Conservation (phyloP, 2,113 vertebrate genomes). For the Mirounga angustirostris region DNA sequence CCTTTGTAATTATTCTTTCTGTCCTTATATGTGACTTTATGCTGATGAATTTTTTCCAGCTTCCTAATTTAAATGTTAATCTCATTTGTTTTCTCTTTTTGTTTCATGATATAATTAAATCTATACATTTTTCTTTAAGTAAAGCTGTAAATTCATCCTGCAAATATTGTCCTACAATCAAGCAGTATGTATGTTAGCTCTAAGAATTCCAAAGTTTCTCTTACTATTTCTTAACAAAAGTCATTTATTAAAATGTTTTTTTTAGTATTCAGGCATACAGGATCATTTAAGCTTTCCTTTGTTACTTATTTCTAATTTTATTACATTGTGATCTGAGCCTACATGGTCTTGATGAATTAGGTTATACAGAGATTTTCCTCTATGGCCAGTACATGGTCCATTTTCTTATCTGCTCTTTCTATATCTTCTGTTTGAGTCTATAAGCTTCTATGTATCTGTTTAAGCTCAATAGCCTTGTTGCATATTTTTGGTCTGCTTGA, state of each 20-base stretch:
- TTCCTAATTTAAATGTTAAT: background rate
- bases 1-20: background rate
- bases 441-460: background rate
- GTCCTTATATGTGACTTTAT: background rate
- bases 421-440: background rate
- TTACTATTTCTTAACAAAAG: background rate
- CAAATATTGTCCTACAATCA: background rate
- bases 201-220: background rate
- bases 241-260: background rate
- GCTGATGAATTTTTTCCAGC: background rate
- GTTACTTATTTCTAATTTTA: constrained; percentile 27
- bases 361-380: background rate
- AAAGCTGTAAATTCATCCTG: background rate
- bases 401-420: background rate
- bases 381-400: background rate
- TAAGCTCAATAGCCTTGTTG: background rate
- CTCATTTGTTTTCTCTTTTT: background rate
- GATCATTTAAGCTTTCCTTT: background rate
- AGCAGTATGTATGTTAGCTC: background rate
- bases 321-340: background rate
- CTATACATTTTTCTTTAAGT: background rate
- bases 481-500: background rate
- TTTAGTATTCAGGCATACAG: background rate
- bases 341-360: background rate
- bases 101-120: background rate